phyloP scores from a whole-genome alignment of 2,888 invertebrate species.

The Rhabditoides inermis region DNA sequence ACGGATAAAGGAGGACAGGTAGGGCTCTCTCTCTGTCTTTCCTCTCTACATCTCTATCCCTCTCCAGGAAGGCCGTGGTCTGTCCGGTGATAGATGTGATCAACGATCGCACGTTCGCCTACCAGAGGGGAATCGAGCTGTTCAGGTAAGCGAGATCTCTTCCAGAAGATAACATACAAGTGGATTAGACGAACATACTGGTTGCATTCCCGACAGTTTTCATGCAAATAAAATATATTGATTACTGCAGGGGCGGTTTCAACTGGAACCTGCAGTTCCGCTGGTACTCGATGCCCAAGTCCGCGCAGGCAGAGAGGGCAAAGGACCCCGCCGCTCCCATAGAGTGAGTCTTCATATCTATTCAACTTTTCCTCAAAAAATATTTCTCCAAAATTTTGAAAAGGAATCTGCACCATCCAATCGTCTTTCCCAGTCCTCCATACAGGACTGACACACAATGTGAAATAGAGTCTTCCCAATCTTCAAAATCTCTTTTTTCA shows the following conservation, averaged over 20 bases:
- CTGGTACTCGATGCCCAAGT: conserved; percentile 60
- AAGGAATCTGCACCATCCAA: neutral
- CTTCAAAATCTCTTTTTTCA: conserved; percentile 6
- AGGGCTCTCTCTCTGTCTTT: conserved; percentile 19
- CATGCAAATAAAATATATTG: too few species aligned
- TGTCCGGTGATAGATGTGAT: conserved; percentile 87
- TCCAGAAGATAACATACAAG: too few species aligned
- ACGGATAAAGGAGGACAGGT: conserved; percentile 78
- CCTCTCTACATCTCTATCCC: neutral
- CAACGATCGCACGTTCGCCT: conserved; percentile 88
- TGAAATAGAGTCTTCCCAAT: neutral
- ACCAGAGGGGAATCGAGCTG: conserved; percentile 78
- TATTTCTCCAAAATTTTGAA: neutral
- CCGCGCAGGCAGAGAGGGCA: conserved; percentile 54
- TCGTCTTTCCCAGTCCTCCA: too few species aligned
- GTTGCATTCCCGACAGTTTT: too few species aligned
- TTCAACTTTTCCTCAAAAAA: neutral
- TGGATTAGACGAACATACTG: too few species aligned
- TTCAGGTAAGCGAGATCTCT: too few species aligned
- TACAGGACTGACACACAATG: neutral
- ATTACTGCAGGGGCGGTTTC: conserved; percentile 93
- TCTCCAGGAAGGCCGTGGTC: conserved; percentile 61
- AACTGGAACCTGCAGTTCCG: conserved; percentile 93
- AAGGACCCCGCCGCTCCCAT: conserved; percentile 64
- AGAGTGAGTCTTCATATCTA: conserved; percentile 53